Base-by-base conservation (phyloP, 2,888 invertebrate genomes). In the Drosophila siamana region DNA sequence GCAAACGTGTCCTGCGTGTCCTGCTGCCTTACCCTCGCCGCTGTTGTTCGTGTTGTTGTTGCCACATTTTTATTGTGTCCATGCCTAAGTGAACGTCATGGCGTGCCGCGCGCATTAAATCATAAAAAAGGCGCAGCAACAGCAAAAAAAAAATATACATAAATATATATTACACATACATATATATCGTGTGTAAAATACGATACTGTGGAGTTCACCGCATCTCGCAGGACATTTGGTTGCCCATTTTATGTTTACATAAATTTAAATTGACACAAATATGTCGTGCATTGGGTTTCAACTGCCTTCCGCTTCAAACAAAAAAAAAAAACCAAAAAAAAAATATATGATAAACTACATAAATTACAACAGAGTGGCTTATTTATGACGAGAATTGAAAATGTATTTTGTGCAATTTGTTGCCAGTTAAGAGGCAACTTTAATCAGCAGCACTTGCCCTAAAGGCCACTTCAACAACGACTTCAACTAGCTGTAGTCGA, bases 231-330 rank as follows among this genome's bases (percentile, higher is more conserved):
- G 62, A 71, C 75, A 71, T 63, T 76, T 24, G 69, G 56, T 51
- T 73, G 78, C 76, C 70, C 74, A 79, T 83, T 86, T 86, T 66
- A 72, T 84, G 85, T 84, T 87, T 85, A 87, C 88, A 85, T 85
- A 87, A 85, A 85, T 85, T 85, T 87, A 85, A 85, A 85, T 85
- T 85, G 88, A 87, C 88, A 79, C 71, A 87, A 87, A 85, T 87
- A 73, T 77, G 82, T 75, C 52, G 48, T 55, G 65, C 63, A 63
- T 57, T 56, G 56, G 57, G 40, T 60, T 68, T 59, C 75, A 63
- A 62, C 19, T 44, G 44, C 36, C 51, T 8, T 11, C 22, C n/a
- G 2, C 55, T 38, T 43, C 26, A 40, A 40, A 40, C n/a, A 50
- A 38, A 59, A 30, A 41, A 3, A 19, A 19, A 19, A 19, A 19